phyloP scores from a whole-genome alignment of 1,140 invertebrate genomes.

The Manduca sexta region DNA sequence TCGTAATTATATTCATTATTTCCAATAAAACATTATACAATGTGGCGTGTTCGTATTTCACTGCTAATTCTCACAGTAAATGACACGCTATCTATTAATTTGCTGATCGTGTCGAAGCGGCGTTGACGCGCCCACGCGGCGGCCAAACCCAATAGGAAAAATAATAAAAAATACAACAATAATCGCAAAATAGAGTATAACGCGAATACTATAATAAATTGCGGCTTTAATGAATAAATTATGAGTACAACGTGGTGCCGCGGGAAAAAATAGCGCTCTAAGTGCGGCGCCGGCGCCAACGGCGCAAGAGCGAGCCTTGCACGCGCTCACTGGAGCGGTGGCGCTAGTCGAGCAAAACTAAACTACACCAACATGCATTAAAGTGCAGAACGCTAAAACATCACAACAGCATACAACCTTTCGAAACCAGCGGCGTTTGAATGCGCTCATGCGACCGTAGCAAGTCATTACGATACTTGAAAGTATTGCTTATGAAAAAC shows the following conservation, averaged over 20 bases:
- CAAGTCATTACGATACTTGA: constrained; percentile 59
- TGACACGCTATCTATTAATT: constrained; percentile 33
- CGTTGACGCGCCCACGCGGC: constrained; percentile 23
- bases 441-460: constrained; percentile 66
- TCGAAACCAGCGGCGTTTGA: constrained; percentile 25
- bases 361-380: no score
- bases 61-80: constrained; percentile 26
- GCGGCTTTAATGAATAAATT: constrained; percentile 64
- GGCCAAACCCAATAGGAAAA: constrained; percentile 20
- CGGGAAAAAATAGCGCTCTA: constrained; percentile 59
- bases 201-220: constrained; percentile 46
- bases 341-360: no score
- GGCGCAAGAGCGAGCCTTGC: constrained; percentile 45
- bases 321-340: constrained; percentile 20
- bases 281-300: constrained; percentile 63
- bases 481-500: constrained; percentile 42
- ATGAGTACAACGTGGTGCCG: constrained; percentile 42
- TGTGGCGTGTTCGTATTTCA: constrained; percentile 7
- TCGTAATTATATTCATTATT: no score
- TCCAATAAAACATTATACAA: no score
- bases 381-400: neutral
- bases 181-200: constrained; percentile 48
- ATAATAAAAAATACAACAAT: constrained; percentile 43
- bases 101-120: constrained; percentile 14
- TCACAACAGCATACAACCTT: constrained; percentile 32